Evolutionary conservation across 2,113 vertebrate genomes (phyloP).

Genomic region (Octodon degus): DNA sequence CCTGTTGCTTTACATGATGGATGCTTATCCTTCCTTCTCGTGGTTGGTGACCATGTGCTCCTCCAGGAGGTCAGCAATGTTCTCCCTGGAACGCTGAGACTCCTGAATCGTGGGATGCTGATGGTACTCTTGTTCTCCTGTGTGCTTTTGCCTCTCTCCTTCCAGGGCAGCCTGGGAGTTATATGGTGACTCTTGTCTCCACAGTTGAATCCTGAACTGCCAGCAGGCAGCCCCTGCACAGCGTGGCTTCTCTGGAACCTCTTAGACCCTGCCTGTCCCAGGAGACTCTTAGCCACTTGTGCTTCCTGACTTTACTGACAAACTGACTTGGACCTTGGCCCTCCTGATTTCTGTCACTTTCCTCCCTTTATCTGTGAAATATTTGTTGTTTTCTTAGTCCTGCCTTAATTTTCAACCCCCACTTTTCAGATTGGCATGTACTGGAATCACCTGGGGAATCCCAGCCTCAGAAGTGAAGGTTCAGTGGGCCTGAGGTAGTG

Average conservation of each 20-base stretch:
- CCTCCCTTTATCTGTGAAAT: background rate
- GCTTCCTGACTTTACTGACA: background rate
- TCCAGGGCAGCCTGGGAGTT: too few relatives aligned
- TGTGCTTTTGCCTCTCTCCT: background rate
- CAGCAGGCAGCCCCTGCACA: background rate
- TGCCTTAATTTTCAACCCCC: background rate
- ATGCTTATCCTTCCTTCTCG: background rate
- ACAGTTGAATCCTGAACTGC: rapidly evolving
- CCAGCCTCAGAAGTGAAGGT: background rate
- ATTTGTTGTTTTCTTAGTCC: background rate
- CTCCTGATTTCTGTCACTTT: background rate
- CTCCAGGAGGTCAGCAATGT: background rate
- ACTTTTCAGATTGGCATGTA: background rate
- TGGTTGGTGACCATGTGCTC: background rate
- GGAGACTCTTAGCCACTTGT: background rate
- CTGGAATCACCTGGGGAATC: background rate
- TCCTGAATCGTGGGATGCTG: background rate
- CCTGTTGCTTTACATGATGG: background rate
- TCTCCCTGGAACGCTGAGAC: background rate
- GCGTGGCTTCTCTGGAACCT: background rate
- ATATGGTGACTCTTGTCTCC: too few relatives aligned
- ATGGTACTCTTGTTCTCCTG: background rate
- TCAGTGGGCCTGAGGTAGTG: background rate
- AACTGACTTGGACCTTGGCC: background rate
- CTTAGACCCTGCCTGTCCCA: background rate